These are phyloP conservation scores for Oppia nitens DNA, from an alignment of 1,140 invertebrate genomes.

Conservation along the genomic window DNA sequence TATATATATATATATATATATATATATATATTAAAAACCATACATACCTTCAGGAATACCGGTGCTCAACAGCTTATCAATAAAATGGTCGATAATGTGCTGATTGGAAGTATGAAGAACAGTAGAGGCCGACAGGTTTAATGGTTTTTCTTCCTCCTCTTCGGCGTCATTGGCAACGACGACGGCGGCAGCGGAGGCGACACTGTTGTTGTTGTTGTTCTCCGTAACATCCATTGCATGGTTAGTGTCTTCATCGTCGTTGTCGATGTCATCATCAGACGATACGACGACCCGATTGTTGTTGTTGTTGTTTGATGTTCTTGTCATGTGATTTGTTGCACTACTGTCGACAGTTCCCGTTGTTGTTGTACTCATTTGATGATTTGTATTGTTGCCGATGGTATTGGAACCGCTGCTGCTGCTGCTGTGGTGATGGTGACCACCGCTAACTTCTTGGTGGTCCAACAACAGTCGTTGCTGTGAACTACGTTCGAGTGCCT, in stretches of 20 bases:
- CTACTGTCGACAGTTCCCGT: too few relatives aligned
- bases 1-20: too few relatives aligned
- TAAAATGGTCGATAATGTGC: constrained; percentile 28
- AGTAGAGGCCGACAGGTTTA: constrained; percentile 7
- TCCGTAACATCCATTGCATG: not conserved
- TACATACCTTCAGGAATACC: not conserved
- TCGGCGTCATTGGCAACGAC: not conserved
- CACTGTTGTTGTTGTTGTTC: not conserved
- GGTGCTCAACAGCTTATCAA: constrained; percentile 24
- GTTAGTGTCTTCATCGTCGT: not conserved
- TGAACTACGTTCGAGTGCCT: not conserved
- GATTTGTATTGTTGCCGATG: not conserved
- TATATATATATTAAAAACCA: too few relatives aligned
- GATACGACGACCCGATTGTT: not conserved
- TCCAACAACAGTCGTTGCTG: not conserved
- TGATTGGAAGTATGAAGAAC: constrained; percentile 20
- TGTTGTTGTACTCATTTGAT: too few relatives aligned
- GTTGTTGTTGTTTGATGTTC: too few relatives aligned
- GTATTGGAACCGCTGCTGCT: not conserved
- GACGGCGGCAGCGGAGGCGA: not conserved
- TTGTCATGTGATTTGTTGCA: not conserved
- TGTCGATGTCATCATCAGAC: constrained; percentile 1
- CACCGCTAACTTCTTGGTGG: not conserved
- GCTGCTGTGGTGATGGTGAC: not conserved
- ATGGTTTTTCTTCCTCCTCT: constrained; percentile 5